Evolutionary conservation across 1,140 invertebrate genomes (phyloP).

Genomic region (Drosophila mayri): DNA sequence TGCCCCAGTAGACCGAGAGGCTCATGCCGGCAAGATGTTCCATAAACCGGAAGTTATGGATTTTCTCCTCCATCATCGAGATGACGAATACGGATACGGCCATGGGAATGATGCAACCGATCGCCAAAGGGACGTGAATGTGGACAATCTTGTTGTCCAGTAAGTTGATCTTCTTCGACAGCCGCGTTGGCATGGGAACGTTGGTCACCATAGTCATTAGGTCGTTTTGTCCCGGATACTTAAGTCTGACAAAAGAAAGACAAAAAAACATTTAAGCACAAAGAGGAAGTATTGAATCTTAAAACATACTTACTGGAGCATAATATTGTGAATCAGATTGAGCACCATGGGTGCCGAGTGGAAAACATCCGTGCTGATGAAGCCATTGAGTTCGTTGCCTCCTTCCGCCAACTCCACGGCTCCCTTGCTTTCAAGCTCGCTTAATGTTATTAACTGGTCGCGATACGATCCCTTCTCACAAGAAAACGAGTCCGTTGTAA

Average conservation of each 20-base stretch:
- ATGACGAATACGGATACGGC: constrained; percentile 67
- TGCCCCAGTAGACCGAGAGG: constrained; percentile 59
- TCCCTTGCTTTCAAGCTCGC: constrained; percentile 28
- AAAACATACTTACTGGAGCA: constrained; percentile 37
- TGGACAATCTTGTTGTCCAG: constrained; percentile 72
- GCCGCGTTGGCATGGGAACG: constrained; percentile 57
- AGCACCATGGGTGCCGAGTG: constrained; percentile 70
- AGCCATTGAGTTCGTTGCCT: constrained; percentile 27
- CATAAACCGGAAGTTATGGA: constrained; percentile 47
- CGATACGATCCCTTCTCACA: constrained; percentile 47
- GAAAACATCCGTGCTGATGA: constrained; percentile 63
- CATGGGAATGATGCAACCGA: constrained; percentile 69
- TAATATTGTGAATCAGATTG: constrained; percentile 69
- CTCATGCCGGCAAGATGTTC: constrained; percentile 65
- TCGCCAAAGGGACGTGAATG: constrained; percentile 55
- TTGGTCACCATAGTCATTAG: constrained; percentile 37
- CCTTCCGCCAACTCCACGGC: constrained; percentile 49
- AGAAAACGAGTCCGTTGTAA: constrained; percentile 34
- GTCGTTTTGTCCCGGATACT: constrained; percentile 18
- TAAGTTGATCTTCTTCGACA: constrained; percentile 62
- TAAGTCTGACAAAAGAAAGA: constrained; percentile 25
- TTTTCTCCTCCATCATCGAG: constrained; percentile 67
- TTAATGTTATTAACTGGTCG: constrained; percentile 6
- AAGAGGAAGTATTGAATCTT: background rate
- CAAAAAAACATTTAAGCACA: background rate